Evolutionary conservation across 2,888 invertebrate genomes (phyloP), one percentile per base, ranked within the genome.

Genomic region (Exocentrus adspersus): DNA sequence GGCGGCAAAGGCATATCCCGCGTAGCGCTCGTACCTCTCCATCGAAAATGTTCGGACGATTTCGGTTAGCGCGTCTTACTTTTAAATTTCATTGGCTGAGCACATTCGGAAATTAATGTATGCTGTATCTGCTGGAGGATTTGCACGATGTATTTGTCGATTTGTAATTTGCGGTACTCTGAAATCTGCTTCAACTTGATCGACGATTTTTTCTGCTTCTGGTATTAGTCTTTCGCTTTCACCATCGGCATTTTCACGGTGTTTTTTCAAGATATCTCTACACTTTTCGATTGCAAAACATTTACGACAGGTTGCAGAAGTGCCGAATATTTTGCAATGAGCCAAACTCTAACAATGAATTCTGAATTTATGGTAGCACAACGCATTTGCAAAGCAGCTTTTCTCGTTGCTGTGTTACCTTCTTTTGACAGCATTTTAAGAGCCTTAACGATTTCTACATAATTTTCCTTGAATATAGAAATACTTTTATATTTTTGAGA

Each of bases 291-390:
- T 14, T 45, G 45, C 16, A 45, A 9, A 37, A 46, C 24, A 24
- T 60, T 51, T 43, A 60, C 61, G 21, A 61, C 54, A 19, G 61
- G 61, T 54, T 54, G 45, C 32, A 61, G 46, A 10, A 61, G 21
- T 45, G 53, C 61, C 20, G 57, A 57, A 12, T 57, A 45, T 43
- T 57, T 45, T 9, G 57, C 46, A 45, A 57, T 45, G 14, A 19
- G 41, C 6, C 21, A 9, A 10, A 54, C 42, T 21, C 42, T 20
- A 50, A 56, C 43, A 20, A 56, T 43, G 20, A 12, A 24, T 17
- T 16, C 16, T n/a, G 41, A 42, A 43, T 43, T 41, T 43, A 10
- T 41, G n/a, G 20, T 43, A 17, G 56, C 56, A 6, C 14, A 42
- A 10, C 6, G 28, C 19, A 43, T 9, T 9, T 43, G 42, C 42